Base-by-base conservation (phyloP, 2,888 invertebrate genomes). In the Sipha maydis region DNA sequence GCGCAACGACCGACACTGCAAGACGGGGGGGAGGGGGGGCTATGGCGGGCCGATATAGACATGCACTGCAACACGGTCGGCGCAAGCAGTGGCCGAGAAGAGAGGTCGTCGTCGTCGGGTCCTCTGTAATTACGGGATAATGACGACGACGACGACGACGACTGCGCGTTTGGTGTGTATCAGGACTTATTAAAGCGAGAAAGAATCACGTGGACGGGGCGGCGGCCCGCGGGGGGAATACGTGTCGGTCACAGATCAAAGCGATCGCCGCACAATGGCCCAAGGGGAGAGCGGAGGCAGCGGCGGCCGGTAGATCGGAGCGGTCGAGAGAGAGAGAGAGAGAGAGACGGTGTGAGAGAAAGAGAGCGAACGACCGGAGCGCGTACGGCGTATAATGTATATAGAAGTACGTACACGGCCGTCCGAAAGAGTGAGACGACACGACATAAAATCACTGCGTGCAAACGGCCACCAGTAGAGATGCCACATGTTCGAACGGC, bases 221-320 rank as follows among this genome's bases (percentile, higher is more conserved):
- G 78, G 61, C 7, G 34, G 88, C 75, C 41, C 67, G 88, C 82
- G 82, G 88, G 75, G 48, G 75, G 31, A 75, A 75, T 73, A 86
- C 86, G 88, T 88, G 88, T 88, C 88, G 88, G 88, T 80, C 88
- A 76, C 88, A 88, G 88, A 88, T 88, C 88, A 88, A 88, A 88
- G 88, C 88, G n/a, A 88, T 88, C 75, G 88, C 88, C 80, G 82
- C 88, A 88, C 88, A 88, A 88, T 88, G 80, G 88, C 61, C 80
- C n/a, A 41, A 48, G 73, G 88, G 82, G 73, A 17, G n/a, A 71
- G 75, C 1, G 28, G 41, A 28, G 34, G 48, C 0, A 28, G 76
- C 14, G 61, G 61, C 48, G 11, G 56, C 34, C 17, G 71, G 75
- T 28, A 28, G 28, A 48, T 25, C 83, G 75, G 25, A 31, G 38